Conservation (phyloP, 2,113 vertebrate species). For the Oenanthe oenanthe region DNA sequence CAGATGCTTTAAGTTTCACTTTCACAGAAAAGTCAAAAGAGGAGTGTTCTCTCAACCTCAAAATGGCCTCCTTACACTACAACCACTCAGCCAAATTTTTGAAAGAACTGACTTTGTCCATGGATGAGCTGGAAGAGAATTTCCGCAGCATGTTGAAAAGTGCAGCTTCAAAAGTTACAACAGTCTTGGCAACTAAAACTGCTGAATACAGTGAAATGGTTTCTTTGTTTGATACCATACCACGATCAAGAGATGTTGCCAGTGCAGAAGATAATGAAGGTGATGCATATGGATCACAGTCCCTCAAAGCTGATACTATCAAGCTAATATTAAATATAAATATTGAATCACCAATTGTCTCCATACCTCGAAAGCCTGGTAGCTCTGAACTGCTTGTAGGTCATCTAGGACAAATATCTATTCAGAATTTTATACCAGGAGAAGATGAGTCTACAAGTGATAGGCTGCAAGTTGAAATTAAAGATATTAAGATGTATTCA, state of each 20-base stretch:
- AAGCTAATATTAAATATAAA: slow-evolving; percentile 92
- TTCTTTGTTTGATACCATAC: slow-evolving; percentile 88
- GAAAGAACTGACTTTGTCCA: slow-evolving; percentile 90
- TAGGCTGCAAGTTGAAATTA: slow-evolving; percentile 90
- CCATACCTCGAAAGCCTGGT: slow-evolving; percentile 91
- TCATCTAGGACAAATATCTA: slow-evolving; percentile 92
- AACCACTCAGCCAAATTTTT: slow-evolving; percentile 96
- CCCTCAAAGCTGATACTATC: slow-evolving; percentile 78
- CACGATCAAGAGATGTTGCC: slow-evolving; percentile 76
- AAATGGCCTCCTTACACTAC: slow-evolving; percentile 97
- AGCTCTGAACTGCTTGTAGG: slow-evolving; percentile 92
- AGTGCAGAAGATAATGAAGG: slow-evolving; percentile 79
- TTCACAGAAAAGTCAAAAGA: slow-evolving; percentile 86
- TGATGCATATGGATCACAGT: slow-evolving; percentile 16
- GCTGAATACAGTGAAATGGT: slow-evolving; percentile 97
- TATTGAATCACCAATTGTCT: slow-evolving; percentile 94
- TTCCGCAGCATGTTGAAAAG: slow-evolving; percentile 93
- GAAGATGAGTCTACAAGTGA: slow-evolving; percentile 85
- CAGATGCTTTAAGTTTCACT: slow-evolving; percentile 89
- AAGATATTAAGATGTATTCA: slow-evolving; percentile 94
- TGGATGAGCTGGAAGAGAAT: slow-evolving; percentile 94
- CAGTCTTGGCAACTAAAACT: slow-evolving; percentile 91
- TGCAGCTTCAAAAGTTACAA: slow-evolving; percentile 93
- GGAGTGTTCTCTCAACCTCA: slow-evolving; percentile 88
- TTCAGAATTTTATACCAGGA: slow-evolving; percentile 89